Percentiles rank a stretch among this genome's conserved stretches.
phyloP scores from a whole-genome alignment of 2,888 invertebrate genomes.

The Ceraclea dissimilis region DNA sequence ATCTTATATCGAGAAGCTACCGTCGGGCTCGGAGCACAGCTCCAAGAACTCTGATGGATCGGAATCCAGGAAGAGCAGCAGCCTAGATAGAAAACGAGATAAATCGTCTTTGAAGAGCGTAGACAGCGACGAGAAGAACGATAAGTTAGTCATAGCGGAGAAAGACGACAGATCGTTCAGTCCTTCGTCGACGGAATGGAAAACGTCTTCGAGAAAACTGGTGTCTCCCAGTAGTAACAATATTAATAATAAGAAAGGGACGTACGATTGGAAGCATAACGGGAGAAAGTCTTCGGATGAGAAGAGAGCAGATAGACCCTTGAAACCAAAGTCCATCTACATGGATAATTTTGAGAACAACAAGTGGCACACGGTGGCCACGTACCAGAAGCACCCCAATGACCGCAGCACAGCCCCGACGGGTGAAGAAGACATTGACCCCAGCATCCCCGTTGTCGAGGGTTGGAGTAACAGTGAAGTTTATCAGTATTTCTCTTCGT shows the following conservation, averaged over 20 bases:
- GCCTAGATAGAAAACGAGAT: slow-evolving; percentile 15
- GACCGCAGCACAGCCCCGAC: slow-evolving; percentile 4
- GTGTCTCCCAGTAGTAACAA: slow-evolving; percentile 9
- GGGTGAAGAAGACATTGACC: slow-evolving; percentile 47
- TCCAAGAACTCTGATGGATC: slow-evolving; percentile 24
- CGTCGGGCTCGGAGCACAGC: slow-evolving; percentile 19
- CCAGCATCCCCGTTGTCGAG: slow-evolving; percentile 67
- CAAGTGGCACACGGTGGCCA: slow-evolving; percentile 12
- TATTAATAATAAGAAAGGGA: not conserved
- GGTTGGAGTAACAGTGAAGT: slow-evolving; percentile 81
- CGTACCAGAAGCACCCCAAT: slow-evolving; percentile 17
- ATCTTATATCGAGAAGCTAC: slow-evolving; percentile 28
- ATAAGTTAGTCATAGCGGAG: slow-evolving; percentile 14
- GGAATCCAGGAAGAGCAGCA: slow-evolving; percentile 18
- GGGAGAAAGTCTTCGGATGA: slow-evolving; percentile 9
- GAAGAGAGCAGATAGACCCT: slow-evolving; percentile 3
- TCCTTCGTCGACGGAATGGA: slow-evolving; percentile 19
- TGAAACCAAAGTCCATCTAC: slow-evolving; percentile 17
- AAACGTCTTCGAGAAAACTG: slow-evolving; percentile 13
- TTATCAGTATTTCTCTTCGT: slow-evolving; percentile 66
- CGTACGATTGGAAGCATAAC: slow-evolving; percentile 18
- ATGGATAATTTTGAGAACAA: slow-evolving; percentile 18
- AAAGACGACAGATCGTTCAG: slow-evolving; percentile 19
- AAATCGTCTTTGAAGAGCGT: slow-evolving; percentile 20
- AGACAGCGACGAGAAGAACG: slow-evolving; percentile 21